These are phyloP conservation scores for Pteropus rufus DNA, from an alignment of 2,797 vertebrate genomes.

Conservation along the genomic window DNA sequence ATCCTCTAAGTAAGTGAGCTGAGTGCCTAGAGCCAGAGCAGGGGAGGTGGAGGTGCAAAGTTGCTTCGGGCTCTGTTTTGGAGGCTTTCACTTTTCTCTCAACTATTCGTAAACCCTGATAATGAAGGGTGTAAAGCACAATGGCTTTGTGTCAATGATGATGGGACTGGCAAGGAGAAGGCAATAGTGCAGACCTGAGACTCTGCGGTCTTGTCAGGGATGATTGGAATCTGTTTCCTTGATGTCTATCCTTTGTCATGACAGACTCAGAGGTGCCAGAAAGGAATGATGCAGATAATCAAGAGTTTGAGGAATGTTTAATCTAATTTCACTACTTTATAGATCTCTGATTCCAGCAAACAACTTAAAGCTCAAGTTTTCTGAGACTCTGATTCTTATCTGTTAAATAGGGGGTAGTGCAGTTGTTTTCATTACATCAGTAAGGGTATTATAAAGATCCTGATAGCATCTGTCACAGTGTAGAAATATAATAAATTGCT, in stretches of 20 bases:
- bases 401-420: not conserved
- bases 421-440: not conserved
- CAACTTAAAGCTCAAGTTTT: not conserved
- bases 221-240: not conserved
- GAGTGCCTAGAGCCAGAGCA: not conserved
- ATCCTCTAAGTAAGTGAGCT: not conserved
- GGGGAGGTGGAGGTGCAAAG: fast-evolving
- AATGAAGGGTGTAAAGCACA: not conserved
- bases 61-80: not conserved
- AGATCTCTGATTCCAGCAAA: not conserved
- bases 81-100: not conserved
- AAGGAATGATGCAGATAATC: not conserved
- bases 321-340: not conserved
- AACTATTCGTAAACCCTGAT: not conserved
- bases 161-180: not conserved
- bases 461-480: not conserved
- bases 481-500: not conserved
- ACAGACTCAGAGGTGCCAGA: not conserved
- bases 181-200: not conserved
- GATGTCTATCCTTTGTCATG: not conserved
- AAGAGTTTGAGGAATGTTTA: not conserved
- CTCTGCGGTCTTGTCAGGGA: too few species aligned
- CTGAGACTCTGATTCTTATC: not conserved
- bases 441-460: not conserved
- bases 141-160: not conserved